Evolutionary conservation across 2,888 invertebrate genomes (phyloP).

Genomic region (Orthosia gracilis): DNA sequence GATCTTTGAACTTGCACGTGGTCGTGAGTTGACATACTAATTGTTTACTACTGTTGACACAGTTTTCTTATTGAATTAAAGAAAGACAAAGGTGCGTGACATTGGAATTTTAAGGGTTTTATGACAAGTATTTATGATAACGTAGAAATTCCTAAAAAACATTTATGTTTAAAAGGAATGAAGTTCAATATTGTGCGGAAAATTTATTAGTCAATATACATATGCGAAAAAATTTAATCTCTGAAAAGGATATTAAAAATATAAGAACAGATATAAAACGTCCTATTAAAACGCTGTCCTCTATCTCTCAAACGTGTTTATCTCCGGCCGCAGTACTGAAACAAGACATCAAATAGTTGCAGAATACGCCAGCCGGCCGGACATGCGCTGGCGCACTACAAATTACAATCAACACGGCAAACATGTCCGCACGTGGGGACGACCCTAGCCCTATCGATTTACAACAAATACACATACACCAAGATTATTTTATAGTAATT

Average conservation of each 20-base stretch:
- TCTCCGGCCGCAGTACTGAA: slow-evolving; percentile 36
- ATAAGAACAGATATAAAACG: slow-evolving; percentile 11
- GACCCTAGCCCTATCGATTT: slow-evolving; percentile 87
- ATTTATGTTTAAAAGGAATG: background rate
- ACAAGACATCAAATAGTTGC: slow-evolving; percentile 67
- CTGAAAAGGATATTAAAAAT: background rate
- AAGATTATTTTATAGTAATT: slow-evolving; percentile 88
- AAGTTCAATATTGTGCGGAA: background rate
- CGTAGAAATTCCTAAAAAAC: too few relatives aligned
- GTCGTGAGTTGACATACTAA: slow-evolving; percentile 36
- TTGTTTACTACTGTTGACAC: slow-evolving; percentile 30
- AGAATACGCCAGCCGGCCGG: slow-evolving; percentile 77
- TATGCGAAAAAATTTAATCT: background rate
- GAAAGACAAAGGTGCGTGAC: background rate
- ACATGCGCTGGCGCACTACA: slow-evolving; percentile 88
- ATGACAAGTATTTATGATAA: background rate
- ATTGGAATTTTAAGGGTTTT: slow-evolving; percentile 9
- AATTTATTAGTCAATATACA: background rate
- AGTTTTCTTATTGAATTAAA: slow-evolving; percentile 10
- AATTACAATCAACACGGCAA: slow-evolving; percentile 90
- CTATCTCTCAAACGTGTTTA: slow-evolving; percentile 44
- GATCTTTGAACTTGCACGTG: slow-evolving; percentile 53
- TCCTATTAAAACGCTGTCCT: slow-evolving; percentile 20
- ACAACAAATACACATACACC: slow-evolving; percentile 80
- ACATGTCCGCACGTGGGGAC: slow-evolving; percentile 88